A percentile compares a stretch with the other conserved stretches of the same genome.
phyloP scores from a whole-genome alignment of 2,888 invertebrate genomes.

The Apotomis turbidana region DNA sequence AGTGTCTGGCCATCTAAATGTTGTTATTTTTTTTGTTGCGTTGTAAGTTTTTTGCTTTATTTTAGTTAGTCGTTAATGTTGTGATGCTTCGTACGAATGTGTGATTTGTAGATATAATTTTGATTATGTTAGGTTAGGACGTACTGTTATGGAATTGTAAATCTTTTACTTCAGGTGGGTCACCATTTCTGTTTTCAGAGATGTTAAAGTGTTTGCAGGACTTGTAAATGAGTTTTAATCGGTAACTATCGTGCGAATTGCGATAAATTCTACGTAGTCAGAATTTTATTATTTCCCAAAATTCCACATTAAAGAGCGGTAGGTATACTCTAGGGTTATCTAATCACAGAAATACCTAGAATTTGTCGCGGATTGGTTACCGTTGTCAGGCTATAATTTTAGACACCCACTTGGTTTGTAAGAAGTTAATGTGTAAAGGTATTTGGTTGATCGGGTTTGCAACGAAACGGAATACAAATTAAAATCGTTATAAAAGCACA shows the following conservation, averaged over 20 bases:
- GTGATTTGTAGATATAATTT: conserved; percentile 41
- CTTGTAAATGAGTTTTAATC: no score
- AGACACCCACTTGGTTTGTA: no score
- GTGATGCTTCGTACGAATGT: conserved; percentile 52
- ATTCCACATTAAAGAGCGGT: no score
- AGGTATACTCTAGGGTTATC: no score
- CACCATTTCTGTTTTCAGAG: background rate
- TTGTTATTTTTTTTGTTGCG: conserved; percentile 63
- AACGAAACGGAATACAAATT: background rate
- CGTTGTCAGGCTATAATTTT: no score
- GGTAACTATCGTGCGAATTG: no score
- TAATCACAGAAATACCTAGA: no score
- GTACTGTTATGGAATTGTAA: background rate
- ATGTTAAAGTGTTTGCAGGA: background rate
- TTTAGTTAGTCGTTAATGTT: conserved; percentile 47
- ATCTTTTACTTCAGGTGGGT: background rate
- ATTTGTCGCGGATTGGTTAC: no score
- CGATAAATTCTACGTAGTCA: no score
- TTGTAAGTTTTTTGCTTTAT: conserved; percentile 70
- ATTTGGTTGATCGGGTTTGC: background rate
- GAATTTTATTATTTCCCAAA: no score
- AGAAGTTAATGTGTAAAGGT: no score
- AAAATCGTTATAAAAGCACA: no score
- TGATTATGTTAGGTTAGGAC: background rate
- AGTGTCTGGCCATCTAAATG: conserved; percentile 40